Evolutionary conservation across 2,113 vertebrate species (phyloP).

Genomic region (Gambusia holbrooki): DNA sequence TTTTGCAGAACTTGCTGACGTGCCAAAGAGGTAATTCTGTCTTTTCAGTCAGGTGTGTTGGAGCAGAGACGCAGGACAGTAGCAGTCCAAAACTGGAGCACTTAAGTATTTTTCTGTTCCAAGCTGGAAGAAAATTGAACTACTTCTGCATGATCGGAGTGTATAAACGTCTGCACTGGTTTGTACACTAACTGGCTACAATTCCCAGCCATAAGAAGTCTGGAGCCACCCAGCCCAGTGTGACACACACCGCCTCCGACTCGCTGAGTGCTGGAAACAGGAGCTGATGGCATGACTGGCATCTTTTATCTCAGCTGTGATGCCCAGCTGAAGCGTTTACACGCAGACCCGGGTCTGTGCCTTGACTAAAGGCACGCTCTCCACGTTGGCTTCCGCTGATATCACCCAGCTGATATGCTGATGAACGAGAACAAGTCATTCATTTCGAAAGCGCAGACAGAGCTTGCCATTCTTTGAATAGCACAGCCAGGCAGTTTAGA

Average conservation of each 20-base stretch:
- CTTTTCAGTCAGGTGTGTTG: no score
- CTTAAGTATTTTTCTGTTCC: no score
- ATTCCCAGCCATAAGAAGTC: background rate
- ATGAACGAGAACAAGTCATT: conserved; percentile 34
- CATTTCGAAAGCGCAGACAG: conserved; percentile 7
- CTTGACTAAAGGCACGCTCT: background rate
- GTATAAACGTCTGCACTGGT: background rate
- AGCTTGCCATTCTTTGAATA: conserved; percentile 43
- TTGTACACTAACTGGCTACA: no score
- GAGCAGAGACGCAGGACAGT: no score
- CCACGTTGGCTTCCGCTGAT: background rate
- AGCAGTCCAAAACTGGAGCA: no score
- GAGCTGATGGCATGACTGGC: conserved; percentile 41
- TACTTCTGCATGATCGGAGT: background rate
- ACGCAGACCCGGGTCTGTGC: conserved; percentile 23
- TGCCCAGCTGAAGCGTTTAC: conserved; percentile 42
- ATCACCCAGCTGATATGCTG: conserved; percentile 16
- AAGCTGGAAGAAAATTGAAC: no score
- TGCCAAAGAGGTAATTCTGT: no score
- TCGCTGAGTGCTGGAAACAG: conserved; percentile 18
- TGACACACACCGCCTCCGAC: background rate
- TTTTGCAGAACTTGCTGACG: no score
- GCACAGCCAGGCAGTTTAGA: conserved; percentile 7
- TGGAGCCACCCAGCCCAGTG: background rate
- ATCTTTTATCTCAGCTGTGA: conserved; percentile 36